Percentiles rank a stretch among this genome's conserved stretches.
phyloP scores from a whole-genome alignment of 2,113 vertebrate genomes.

The Neopipo cinnamomea region DNA sequence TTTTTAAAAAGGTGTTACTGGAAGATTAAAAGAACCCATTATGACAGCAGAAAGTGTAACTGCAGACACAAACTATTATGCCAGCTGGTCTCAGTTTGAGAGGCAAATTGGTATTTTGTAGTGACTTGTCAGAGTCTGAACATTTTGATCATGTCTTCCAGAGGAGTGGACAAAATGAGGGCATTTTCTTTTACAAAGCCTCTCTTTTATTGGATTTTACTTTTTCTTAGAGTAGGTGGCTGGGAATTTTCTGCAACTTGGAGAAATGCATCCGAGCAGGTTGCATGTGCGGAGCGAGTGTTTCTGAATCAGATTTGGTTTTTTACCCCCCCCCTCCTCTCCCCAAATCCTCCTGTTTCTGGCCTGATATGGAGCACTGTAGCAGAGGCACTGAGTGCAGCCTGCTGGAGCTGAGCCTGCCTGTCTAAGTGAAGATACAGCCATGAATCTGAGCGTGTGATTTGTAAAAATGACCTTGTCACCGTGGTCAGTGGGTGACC shows the following conservation, averaged over 20 bases:
- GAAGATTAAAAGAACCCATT: background rate
- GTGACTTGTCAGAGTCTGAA: background rate
- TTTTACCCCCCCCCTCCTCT: background rate
- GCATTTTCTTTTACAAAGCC: background rate
- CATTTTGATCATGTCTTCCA: background rate
- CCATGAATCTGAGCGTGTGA: fast-evolving
- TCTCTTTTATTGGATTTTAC: background rate
- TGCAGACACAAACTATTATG: background rate
- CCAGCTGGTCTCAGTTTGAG: background rate
- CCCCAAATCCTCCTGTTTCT: background rate
- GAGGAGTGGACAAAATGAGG: background rate
- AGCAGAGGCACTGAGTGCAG: background rate
- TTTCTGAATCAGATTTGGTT: background rate
- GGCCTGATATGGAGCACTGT: background rate
- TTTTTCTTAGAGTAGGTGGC: background rate
- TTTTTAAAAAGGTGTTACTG: background rate
- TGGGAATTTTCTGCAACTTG: background rate
- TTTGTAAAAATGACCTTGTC: background rate
- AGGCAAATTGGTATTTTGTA: background rate
- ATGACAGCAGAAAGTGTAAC: background rate
- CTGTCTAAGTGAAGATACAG: background rate
- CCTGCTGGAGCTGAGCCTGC: background rate
- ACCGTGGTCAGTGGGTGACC: fast-evolving
- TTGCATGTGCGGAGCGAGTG: fast-evolving
- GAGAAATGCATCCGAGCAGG: background rate